Evolutionary conservation across 2,113 vertebrate species (phyloP).

Genomic region (Nesospiza acunhae): DNA sequence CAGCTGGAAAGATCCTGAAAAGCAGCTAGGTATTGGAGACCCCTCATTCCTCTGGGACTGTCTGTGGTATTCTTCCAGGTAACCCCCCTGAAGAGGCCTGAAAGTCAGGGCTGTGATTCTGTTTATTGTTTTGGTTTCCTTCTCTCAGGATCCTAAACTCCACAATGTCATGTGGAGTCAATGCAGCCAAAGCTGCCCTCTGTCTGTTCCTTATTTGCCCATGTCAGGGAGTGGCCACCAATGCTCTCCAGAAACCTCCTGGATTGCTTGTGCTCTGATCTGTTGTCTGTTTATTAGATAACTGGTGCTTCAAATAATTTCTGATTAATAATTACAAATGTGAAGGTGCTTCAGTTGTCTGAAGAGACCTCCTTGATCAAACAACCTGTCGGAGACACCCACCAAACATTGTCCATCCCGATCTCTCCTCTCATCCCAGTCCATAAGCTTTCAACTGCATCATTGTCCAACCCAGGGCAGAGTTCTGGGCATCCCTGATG

Average conservation of each 20-base stretch:
- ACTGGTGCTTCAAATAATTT: not conserved
- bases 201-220: not conserved
- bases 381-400: not conserved
- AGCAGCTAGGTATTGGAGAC: not conserved
- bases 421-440: not conserved
- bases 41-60: not conserved
- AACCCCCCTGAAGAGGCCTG: not conserved
- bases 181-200: not conserved
- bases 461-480: not conserved
- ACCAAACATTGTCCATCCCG: not conserved
- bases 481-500: not conserved
- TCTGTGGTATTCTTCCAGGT: not conserved
- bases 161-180: not conserved
- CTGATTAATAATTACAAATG: not conserved
- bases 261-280: not conserved
- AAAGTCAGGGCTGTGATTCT: not conserved
- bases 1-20: not conserved
- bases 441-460: not conserved
- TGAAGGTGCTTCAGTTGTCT: not conserved
- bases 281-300: not conserved
- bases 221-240: not conserved
- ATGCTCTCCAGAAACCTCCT: not conserved
- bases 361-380: not conserved
- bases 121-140: not conserved
- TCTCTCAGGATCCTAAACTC: not conserved